Evolutionary conservation across 2,888 invertebrate species (phyloP).

Genomic region (Macrosoma leucophasiata): DNA sequence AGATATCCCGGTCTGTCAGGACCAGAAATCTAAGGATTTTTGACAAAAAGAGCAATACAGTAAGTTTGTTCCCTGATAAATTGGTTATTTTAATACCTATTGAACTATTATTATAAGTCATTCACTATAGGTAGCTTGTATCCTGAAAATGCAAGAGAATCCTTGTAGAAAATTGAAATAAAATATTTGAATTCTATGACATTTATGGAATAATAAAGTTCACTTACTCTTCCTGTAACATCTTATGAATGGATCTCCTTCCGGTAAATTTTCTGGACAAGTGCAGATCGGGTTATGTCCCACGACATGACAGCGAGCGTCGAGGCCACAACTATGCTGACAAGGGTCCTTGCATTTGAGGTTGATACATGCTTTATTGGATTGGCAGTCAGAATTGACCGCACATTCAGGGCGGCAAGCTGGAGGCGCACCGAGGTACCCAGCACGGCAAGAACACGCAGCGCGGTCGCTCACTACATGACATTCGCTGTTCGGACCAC

Average conservation of each 20-base stretch:
- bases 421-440: conserved; percentile 83
- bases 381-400: conserved; percentile 84
- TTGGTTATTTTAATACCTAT: no score
- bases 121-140: no score
- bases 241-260: conserved; percentile 86
- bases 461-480: conserved; percentile 81
- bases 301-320: conserved; percentile 85
- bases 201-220: no score
- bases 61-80: no score
- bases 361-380: conserved; percentile 83
- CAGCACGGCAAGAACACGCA: conserved; percentile 82
- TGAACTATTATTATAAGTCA: no score
- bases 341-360: conserved; percentile 87
- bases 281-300: conserved; percentile 88
- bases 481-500: conserved; percentile 86
- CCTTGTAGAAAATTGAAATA: no score
- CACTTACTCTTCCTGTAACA: conserved; percentile 72
- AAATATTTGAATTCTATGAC: no score
- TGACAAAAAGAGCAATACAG: no score
- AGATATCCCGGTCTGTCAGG: no score
- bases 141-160: no score
- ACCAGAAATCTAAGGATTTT: no score
- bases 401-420: conserved; percentile 85
- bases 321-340: conserved; percentile 83
- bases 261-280: conserved; percentile 78